Conservation (phyloP, 2,797 vertebrate genomes). For the Euphonia xanthogaster region DNA sequence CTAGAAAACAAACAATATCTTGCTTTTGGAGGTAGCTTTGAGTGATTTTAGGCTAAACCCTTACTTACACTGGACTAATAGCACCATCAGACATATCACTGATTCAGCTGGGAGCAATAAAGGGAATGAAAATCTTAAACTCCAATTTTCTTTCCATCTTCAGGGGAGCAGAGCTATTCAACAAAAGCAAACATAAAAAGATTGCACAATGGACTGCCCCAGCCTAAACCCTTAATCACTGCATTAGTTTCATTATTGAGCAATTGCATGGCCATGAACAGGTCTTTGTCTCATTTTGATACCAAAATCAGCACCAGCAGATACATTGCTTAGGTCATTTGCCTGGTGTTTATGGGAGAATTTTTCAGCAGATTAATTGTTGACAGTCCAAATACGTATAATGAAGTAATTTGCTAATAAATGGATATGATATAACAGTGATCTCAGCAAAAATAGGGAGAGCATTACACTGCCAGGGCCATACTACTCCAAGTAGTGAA, state of each 20-base stretch:
- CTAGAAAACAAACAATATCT: background rate
- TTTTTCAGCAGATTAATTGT: background rate
- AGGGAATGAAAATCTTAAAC: background rate
- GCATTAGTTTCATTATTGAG: background rate
- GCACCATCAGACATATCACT: background rate
- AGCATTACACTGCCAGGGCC: background rate
- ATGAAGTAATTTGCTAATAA: background rate
- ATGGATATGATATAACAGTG: background rate
- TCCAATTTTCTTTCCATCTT: background rate
- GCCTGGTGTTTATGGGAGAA: background rate
- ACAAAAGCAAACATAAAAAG: background rate
- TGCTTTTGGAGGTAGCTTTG: background rate
- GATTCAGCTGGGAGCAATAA: background rate
- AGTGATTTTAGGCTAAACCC: background rate
- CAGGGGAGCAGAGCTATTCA: background rate
- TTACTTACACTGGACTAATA: background rate
- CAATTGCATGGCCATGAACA: background rate
- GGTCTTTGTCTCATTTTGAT: background rate
- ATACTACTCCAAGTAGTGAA: background rate
- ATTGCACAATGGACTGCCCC: rapidly evolving
- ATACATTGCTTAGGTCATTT: background rate
- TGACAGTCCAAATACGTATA: background rate
- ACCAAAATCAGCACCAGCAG: background rate
- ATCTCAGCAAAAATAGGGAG: background rate
- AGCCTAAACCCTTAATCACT: background rate